Evolutionary conservation across 2,113 vertebrate species (phyloP).

Genomic region (Protobothrops flavoviridis): DNA sequence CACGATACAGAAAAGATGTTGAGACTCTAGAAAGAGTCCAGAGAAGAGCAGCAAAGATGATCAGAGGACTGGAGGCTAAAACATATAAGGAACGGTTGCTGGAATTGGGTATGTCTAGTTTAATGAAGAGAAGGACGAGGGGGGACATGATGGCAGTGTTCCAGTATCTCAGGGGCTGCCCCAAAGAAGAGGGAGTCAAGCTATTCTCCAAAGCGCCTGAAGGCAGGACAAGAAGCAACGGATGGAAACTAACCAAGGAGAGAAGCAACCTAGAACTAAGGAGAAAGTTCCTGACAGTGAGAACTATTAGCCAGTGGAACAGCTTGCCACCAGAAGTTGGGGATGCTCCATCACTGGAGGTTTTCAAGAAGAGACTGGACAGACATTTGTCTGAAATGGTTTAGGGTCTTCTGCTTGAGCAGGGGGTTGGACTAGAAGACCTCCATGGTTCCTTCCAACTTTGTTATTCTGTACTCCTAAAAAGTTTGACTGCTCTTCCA

Average conservation of each 20-base stretch:
- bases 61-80: too few species aligned
- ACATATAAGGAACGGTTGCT: too few species aligned
- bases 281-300: not conserved
- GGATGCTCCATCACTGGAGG: not conserved
- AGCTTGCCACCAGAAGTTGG: not conserved
- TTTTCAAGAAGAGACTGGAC: not conserved
- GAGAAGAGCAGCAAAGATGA: too few species aligned
- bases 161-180: not conserved
- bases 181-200: not conserved
- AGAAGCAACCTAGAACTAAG: not conserved
- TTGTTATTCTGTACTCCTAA: not conserved
- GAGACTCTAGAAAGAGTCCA: too few species aligned
- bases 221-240: not conserved
- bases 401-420: not conserved
- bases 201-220: not conserved
- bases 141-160: not conserved
- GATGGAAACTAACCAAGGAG: not conserved
- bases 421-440: not conserved
- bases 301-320: not conserved
- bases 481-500: conserved; percentile 53
- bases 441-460: conserved; percentile 28
- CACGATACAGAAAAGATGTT: too few species aligned
- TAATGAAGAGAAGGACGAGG: not conserved
- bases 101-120: not conserved
- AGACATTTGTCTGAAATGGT: not conserved